Percentiles rank a stretch among this genome's conserved stretches.
These are phyloP conservation scores for Eremobia ochroleuca DNA, from an alignment of 2,888 invertebrate species.

Conservation along the genomic window DNA sequence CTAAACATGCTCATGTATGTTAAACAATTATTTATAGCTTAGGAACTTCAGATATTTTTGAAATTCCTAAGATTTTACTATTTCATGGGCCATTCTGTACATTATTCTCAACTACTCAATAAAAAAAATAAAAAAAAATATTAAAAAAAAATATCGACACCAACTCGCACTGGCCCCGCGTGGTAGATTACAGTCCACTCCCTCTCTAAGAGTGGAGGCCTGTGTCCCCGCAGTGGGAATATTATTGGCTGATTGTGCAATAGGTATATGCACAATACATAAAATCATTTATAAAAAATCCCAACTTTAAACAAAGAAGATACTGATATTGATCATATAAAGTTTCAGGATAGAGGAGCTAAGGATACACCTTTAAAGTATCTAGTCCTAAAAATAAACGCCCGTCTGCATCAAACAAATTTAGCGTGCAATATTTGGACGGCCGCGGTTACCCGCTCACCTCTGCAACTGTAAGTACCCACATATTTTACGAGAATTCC, in stretches of 20 bases:
- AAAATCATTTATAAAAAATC: not conserved
- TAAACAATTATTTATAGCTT: not conserved
- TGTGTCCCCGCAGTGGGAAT: not conserved
- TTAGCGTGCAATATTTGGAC: slow-evolving; percentile 71
- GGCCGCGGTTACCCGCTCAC: slow-evolving; percentile 62
- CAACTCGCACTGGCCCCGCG: not conserved
- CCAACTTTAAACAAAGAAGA: not conserved
- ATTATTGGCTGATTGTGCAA: not conserved
- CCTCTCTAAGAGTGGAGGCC: not conserved
- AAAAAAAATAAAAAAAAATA: no score
- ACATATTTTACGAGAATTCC: slow-evolving; percentile 78
- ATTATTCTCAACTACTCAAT: not conserved
- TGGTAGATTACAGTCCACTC: not conserved
- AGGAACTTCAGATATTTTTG: not conserved
- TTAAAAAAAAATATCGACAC: no score
- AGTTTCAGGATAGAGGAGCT: not conserved
- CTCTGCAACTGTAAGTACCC: slow-evolving; percentile 70
- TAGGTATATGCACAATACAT: not conserved
- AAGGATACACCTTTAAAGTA: not conserved
- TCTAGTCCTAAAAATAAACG: slow-evolving; percentile 11
- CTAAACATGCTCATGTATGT: not conserved
- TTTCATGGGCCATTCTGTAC: not conserved
- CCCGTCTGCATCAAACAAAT: slow-evolving; percentile 60
- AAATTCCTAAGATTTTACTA: not conserved
- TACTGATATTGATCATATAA: not conserved